Conservation (phyloP, 2,113 vertebrate species). For the Charina bottae region DNA sequence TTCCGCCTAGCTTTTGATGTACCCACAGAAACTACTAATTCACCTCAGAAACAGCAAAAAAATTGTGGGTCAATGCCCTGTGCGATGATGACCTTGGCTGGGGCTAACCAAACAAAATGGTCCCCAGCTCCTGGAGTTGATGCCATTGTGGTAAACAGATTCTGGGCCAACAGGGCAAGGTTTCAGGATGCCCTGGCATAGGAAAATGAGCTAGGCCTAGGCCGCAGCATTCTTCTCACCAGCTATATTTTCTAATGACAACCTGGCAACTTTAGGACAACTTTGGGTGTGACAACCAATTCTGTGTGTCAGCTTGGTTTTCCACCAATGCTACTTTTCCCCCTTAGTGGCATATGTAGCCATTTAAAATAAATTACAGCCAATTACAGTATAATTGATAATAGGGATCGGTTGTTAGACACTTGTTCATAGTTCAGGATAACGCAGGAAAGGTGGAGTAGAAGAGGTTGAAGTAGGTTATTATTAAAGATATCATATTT, state of each 20-base stretch:
- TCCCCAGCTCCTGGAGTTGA: slow-evolving; percentile 65
- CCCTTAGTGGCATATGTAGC: slow-evolving; percentile 2
- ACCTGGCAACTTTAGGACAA: slow-evolving; percentile 55
- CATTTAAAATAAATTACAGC: background rate
- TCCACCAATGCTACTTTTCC: slow-evolving; percentile 1
- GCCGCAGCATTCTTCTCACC: slow-evolving; percentile 46
- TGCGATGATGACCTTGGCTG: slow-evolving; percentile 74
- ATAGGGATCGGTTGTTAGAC: background rate
- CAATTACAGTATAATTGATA: background rate
- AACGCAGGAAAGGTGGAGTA: background rate
- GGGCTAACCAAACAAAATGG: slow-evolving; percentile 68
- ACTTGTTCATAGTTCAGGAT: background rate
- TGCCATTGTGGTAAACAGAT: slow-evolving; percentile 72
- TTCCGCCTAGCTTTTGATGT: slow-evolving; percentile 64
- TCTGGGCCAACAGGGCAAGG: slow-evolving; percentile 59
- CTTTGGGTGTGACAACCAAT: slow-evolving; percentile 48
- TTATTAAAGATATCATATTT: no score
- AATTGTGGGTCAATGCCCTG: slow-evolving; percentile 69
- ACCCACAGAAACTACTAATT: slow-evolving; percentile 69
- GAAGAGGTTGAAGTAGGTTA: background rate
- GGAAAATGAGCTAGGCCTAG: slow-evolving; percentile 40
- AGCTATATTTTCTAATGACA: slow-evolving; percentile 64
- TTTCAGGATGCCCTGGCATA: slow-evolving; percentile 68
- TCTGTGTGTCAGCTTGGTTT: slow-evolving; percentile 6
- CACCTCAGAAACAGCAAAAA: slow-evolving; percentile 65